Evolutionary conservation across 1,140 invertebrate genomes (phyloP).

Genomic region (Adoxophyes honmai): DNA sequence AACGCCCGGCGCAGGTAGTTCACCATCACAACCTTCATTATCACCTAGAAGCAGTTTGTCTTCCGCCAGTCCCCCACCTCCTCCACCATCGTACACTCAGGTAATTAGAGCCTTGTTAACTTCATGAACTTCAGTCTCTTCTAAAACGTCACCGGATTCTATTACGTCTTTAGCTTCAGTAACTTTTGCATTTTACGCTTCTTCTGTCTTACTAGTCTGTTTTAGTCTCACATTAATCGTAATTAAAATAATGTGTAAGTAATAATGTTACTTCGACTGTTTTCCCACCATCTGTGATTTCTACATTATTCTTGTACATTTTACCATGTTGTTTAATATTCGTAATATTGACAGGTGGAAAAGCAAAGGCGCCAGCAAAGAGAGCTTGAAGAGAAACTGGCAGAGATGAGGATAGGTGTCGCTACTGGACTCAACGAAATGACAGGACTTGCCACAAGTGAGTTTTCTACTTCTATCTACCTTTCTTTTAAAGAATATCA

Average conservation of each 20-base stretch:
- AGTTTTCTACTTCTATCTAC: conserved; percentile 18
- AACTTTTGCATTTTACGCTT: too few species aligned
- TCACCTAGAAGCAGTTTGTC: conserved; percentile 91
- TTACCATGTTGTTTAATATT: not conserved
- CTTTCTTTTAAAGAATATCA: too few species aligned
- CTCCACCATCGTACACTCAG: conserved; percentile 84
- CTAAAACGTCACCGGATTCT: too few species aligned
- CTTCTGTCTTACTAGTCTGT: too few species aligned
- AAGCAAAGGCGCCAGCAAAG: conserved; percentile 72
- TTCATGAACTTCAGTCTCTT: too few species aligned
- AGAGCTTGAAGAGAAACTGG: conserved; percentile 78
- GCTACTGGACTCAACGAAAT: conserved; percentile 63
- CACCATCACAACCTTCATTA: conserved; percentile 73
- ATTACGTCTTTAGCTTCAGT: too few species aligned
- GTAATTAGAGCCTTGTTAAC: conserved; percentile 44
- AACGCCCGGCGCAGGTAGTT: conserved; percentile 68
- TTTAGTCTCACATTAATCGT: too few species aligned
- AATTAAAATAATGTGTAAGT: too few species aligned
- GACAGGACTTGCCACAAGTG: conserved; percentile 61
- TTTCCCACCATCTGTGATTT: too few species aligned
- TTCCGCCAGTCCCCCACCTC: conserved; percentile 88
- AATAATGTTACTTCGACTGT: too few species aligned
- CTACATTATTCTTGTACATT: too few species aligned
- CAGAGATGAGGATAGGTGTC: conserved; percentile 76
- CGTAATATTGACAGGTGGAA: conserved; percentile 48